Base-by-base conservation (phyloP, 2,797 vertebrate genomes). In the Pseudochaenichthys georgianus region DNA sequence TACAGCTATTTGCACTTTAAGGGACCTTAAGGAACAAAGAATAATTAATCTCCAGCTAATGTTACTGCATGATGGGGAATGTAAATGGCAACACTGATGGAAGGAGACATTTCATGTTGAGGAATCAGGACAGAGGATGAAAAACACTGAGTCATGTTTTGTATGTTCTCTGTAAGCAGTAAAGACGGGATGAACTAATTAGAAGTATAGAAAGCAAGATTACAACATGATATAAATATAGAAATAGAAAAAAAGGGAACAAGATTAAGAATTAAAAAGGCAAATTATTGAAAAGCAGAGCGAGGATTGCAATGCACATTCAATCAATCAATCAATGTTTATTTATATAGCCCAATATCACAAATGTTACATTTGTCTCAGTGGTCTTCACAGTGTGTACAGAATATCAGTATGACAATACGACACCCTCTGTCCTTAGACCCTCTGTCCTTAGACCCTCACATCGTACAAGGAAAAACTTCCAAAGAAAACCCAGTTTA, bases 21-120 rank as follows among this genome's bases (percentile, higher is more conserved):
- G 42, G n/a, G 50, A 61, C 42, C 69, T 72, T 69, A 41, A 74
- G 34, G 23, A 68, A 46, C 47, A 19, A 12, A 16, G 52, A 65
- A 34, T 48, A 42, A 77, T 83, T 75, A 9, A 73, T 80, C 57
- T 47, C 4, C 57, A 51, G 62, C 66, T 51, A 69, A 60, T 16
- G 13, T 72, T 68, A 43, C 31, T 17, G 38, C 50, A 63, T 9
- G 9, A 31, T 50, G 64, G 59, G 70, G 58, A 65, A 51, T 67
- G 60, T 23, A 23, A 75, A 63, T 57, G 23, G 67, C 46, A 66
- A 28, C 31, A 0, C 16, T 58, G 50, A 79, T 53, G 74, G 52
- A 51, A 53, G 60, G 38, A 46, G 69, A 60, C 52, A 34, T 68
- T 64, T 42, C 53, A 69, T 13, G 45, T 43, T 71, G 23, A 58